These are phyloP conservation scores for Sminthopsis crassicaudata DNA, from an alignment of 2,113 vertebrate genomes.

Conservation along the genomic window DNA sequence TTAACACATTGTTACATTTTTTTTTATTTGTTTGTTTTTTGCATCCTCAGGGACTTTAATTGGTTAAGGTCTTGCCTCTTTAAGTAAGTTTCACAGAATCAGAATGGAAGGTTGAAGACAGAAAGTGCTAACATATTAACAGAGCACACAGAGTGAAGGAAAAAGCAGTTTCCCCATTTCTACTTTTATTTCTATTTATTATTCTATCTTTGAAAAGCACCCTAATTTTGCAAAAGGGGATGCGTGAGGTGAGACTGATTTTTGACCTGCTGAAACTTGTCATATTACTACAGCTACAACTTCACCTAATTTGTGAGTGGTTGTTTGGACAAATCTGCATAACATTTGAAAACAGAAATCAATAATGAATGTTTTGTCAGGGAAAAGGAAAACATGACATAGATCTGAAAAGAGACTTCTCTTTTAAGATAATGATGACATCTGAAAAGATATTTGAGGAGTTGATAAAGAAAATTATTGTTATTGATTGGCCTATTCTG, in stretches of 20 bases:
- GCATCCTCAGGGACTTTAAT: background rate
- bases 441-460: slow-evolving; percentile 70
- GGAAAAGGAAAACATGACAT: slow-evolving; percentile 67
- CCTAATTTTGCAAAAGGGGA: background rate
- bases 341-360: slow-evolving; percentile 62
- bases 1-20: background rate
- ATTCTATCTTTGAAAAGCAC: background rate
- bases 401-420: slow-evolving; percentile 71
- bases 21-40: background rate
- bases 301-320: background rate
- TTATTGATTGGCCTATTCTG: slow-evolving; percentile 78
- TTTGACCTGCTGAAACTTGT: slow-evolving; percentile 20
- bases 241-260: slow-evolving; percentile 7
- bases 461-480: slow-evolving; percentile 81
- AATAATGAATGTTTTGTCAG: slow-evolving; percentile 58
- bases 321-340: background rate
- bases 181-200: slow-evolving; percentile 30
- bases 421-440: slow-evolving; percentile 76
- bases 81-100: background rate
- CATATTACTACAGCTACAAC: background rate
- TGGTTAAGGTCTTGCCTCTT: background rate
- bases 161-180: background rate
- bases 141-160: background rate
- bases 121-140: background rate
- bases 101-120: background rate